These are phyloP conservation scores for Brachionus paranguensis DNA, from an alignment of 1,140 invertebrate genomes.

Conservation along the genomic window DNA sequence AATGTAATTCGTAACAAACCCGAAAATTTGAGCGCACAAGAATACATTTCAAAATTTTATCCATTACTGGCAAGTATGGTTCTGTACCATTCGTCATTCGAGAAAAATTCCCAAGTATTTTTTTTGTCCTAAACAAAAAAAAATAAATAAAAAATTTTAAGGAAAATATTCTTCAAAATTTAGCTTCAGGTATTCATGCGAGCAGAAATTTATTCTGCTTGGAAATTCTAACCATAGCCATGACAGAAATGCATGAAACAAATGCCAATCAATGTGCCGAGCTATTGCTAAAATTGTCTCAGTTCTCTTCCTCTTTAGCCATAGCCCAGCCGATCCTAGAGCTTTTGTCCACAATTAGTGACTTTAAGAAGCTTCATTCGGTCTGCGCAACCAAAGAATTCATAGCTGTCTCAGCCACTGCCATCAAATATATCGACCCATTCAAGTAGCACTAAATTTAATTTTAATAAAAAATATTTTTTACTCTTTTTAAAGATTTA, in stretches of 20 bases:
- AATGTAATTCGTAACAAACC: neutral
- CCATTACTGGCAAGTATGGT: slow-evolving; percentile 23
- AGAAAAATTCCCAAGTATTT: slow-evolving; percentile 12
- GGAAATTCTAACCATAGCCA: slow-evolving; percentile 26
- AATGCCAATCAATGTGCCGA: slow-evolving; percentile 24
- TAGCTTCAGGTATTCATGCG: slow-evolving; percentile 12
- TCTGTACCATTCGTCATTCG: neutral
- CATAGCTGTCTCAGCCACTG: slow-evolving; percentile 28
- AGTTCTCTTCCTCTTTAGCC: neutral
- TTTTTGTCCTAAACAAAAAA: neutral
- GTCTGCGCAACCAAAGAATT: slow-evolving; percentile 15
- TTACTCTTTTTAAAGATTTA: neutral
- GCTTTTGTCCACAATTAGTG: slow-evolving; percentile 28
- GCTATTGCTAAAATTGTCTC: slow-evolving; percentile 31
- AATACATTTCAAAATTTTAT: slow-evolving; percentile 23
- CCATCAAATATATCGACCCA: slow-evolving; percentile 32
- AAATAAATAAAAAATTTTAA: neutral
- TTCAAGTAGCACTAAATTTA: neutral
- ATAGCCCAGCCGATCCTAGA: slow-evolving; percentile 36
- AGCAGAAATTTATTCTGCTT: neutral
- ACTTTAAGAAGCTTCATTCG: neutral
- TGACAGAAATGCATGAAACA: slow-evolving; percentile 34
- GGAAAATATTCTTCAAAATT: slow-evolving; percentile 34
- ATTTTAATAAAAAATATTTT: neutral
- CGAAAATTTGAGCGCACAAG: neutral